Evolutionary conservation across 2,797 vertebrate genomes (phyloP).

Genomic region (Falco rusticolus): DNA sequence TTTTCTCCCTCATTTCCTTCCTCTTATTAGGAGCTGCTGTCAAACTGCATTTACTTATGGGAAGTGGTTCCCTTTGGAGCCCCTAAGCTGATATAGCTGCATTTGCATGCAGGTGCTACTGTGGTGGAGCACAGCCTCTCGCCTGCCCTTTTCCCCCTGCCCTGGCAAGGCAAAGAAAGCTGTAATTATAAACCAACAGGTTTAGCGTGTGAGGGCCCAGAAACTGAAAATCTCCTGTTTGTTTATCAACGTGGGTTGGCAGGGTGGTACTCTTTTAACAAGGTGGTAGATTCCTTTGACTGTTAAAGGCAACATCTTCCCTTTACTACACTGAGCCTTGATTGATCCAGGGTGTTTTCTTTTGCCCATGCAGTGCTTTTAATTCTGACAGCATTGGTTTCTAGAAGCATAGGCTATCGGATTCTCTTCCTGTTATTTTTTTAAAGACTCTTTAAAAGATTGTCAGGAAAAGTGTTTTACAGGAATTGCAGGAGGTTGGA

Average conservation of each 20-base stretch:
- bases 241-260: background rate
- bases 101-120: conserved; percentile 64
- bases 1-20: conserved; percentile 57
- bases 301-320: background rate
- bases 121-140: background rate
- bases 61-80: conserved; percentile 31
- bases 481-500: background rate
- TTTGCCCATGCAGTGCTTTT: background rate
- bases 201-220: background rate
- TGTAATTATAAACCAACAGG: background rate
- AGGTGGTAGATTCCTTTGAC: background rate
- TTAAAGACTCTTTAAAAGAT: background rate
- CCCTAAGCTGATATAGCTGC: background rate
- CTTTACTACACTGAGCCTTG: background rate
- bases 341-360: background rate
- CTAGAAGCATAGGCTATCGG: background rate
- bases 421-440: background rate
- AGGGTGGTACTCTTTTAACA: background rate
- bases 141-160: background rate
- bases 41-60: conserved; percentile 41
- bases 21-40: conserved; percentile 42
- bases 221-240: background rate
- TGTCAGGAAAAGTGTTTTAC: background rate
- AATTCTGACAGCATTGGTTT: background rate
- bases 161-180: background rate